Evolutionary conservation across 2,888 invertebrate species (phyloP), one percentile per base, ranked within the genome.

Genomic region (Allolobophora icterica): DNA sequence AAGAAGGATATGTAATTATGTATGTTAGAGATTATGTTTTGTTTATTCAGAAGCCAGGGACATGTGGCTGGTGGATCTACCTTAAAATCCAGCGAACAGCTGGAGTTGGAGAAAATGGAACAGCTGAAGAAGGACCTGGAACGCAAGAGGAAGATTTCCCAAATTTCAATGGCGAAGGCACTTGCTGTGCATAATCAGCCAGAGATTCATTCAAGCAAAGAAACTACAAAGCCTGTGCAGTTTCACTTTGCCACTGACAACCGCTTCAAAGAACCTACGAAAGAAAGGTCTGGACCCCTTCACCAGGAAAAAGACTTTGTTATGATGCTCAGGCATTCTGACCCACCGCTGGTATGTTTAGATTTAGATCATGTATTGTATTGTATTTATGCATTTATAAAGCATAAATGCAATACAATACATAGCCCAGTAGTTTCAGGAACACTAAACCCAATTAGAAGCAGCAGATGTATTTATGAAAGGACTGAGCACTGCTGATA

Each of bases 201-300:
- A 0, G 71, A 30, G 71, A 8, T 71, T 11, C 71, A 71, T 71
- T 71, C 71, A n/a, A 13, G n/a, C 71, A 71, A n/a, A 71, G 30
- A 71, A 71, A 0, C 71, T n/a, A 71, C 71, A 71, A 71, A 71
- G 13, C 71, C 71, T 71, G 71, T 71, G 71, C n/a, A 30, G 71
- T 71, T 71, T 71, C 71, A 71, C 71, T 71, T 71, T 71, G 71
- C 71, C 71, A 71, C 71, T 71, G 71, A 71, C 71, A 71, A 71
- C 13, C 71, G 71, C 30, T 71, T 71, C 71, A 71, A 71, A 71
- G 71, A 71, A 71, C 71, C 71, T 71, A 30, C n/a, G 0, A 30
- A 71, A n/a, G 71, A 71, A n/a, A 71, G n/a, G 30, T n/a, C 71
- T 30, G 71, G 71, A 71, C 71, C 71, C 8, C 4, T 71, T 11